A percentile compares a stretch with the other conserved stretches of the same genome.
Evolutionary conservation across 2,888 invertebrate species (phyloP).

Genomic region (Netelia melanura): DNA sequence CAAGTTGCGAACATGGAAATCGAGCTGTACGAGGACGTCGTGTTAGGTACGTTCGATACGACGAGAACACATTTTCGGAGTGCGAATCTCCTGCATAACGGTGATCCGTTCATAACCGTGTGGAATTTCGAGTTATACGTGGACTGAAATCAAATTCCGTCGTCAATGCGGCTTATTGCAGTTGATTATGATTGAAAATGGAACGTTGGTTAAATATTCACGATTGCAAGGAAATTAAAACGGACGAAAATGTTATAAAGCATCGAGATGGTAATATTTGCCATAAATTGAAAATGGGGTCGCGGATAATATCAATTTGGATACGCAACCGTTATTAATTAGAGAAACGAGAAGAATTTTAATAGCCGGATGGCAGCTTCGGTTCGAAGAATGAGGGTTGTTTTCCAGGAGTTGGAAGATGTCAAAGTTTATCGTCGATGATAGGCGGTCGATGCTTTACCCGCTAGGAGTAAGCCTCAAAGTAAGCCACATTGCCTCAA

Average conservation of each 20-base stretch:
- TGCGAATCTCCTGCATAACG: background rate
- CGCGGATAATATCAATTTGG: no score
- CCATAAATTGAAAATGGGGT: background rate
- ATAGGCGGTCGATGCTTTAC: no score
- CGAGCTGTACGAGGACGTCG: background rate
- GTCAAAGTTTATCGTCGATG: no score
- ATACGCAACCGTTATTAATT: no score
- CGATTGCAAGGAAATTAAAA: background rate
- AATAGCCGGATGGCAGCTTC: no score
- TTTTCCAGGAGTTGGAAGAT: no score
- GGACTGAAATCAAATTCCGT: background rate
- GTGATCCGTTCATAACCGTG: background rate
- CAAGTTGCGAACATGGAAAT: constrained; percentile 1
- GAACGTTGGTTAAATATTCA: background rate
- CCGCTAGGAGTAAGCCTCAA: no score
- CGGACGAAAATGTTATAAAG: background rate
- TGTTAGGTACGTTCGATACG: background rate
- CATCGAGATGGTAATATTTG: background rate
- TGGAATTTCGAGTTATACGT: background rate
- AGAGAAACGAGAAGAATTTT: no score
- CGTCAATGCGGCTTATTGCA: background rate
- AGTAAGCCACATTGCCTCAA: no score
- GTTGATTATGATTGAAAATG: background rate
- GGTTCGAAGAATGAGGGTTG: no score
- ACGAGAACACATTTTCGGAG: background rate